Conservation (phyloP, 2,113 vertebrate genomes). For the Gavia stellata region DNA sequence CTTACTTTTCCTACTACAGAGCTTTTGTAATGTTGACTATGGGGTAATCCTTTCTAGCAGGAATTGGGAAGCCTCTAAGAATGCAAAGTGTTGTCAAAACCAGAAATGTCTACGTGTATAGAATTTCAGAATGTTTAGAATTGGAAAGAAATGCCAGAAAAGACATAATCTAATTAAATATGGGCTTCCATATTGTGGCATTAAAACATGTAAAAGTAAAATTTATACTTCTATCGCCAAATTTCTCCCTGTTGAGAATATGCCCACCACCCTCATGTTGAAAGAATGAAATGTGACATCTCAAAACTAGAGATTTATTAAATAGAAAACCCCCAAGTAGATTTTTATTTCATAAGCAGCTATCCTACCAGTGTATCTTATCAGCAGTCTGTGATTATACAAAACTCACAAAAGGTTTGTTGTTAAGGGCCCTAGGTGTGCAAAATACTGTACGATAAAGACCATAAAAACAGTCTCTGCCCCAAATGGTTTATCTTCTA, state of each 20-base stretch:
- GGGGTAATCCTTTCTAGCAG: neutral
- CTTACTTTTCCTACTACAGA: neutral
- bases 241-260: neutral
- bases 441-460: neutral
- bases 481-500: neutral
- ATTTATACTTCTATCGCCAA: neutral
- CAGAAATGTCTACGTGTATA: neutral
- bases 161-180: neutral
- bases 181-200: neutral
- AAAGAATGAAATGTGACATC: neutral
- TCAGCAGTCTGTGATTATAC: too few relatives aligned
- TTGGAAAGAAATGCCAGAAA: neutral
- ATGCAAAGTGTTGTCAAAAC: neutral
- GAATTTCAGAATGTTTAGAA: neutral
- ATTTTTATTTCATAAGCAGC: neutral
- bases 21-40: neutral
- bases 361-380: fast-evolving
- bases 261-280: neutral
- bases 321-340: neutral
- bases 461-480: neutral
- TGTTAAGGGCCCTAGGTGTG: neutral
- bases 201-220: neutral
- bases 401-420: too few relatives aligned
- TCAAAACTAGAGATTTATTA: neutral
- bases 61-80: neutral